Percentiles rank a stretch among this genome's conserved stretches.
Conservation (phyloP, 2,797 vertebrate genomes). For the Enteromius anoplus region DNA sequence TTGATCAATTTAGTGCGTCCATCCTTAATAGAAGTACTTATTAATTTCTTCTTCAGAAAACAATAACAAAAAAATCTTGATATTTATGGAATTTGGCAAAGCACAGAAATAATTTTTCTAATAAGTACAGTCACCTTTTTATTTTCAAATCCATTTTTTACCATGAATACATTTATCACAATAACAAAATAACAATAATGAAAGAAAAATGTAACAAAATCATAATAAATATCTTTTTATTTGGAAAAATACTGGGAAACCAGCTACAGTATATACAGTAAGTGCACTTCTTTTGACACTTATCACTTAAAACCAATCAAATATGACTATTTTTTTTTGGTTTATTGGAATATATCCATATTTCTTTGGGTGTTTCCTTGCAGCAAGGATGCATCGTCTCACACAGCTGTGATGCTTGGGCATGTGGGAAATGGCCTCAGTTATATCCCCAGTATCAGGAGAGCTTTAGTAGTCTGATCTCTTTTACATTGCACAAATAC, state of each 20-base stretch:
- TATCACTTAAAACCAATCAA: not conserved
- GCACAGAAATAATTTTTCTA: not conserved
- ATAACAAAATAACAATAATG: not conserved
- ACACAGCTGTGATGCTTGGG: not conserved
- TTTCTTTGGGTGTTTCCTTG: conserved; percentile 14
- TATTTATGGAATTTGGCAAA: not conserved
- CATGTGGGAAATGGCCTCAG: not conserved
- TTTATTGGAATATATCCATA: not conserved
- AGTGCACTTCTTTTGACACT: not conserved
- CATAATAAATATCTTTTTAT: not conserved
- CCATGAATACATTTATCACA: not conserved
- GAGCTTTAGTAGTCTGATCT: conserved; percentile 2
- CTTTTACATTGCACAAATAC: not conserved
- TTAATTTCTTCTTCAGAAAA: not conserved
- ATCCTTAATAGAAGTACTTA: not conserved
- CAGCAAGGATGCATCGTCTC: not conserved
- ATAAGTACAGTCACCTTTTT: not conserved
- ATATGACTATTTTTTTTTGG: not conserved
- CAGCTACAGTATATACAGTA: not conserved
- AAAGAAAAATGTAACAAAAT: not conserved
- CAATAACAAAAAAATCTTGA: not conserved
- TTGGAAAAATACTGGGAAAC: not conserved
- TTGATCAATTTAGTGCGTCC: not conserved
- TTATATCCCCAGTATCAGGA: not conserved
- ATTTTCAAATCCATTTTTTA: not conserved